Conservation (phyloP, 2,888 invertebrate species). For the Romanomermis culicivorax region DNA sequence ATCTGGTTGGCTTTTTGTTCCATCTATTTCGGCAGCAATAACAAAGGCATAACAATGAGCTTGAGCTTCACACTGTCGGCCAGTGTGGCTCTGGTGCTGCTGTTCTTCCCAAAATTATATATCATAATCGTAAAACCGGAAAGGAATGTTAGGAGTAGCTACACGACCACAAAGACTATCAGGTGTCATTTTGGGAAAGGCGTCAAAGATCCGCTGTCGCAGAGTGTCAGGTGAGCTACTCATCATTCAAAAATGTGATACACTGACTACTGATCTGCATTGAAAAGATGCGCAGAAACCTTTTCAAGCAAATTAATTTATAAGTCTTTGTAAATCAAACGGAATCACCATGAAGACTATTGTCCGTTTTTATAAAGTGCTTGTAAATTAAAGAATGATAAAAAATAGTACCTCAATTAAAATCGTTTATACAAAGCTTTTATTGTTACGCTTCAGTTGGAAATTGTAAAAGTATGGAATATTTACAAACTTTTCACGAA, state of each 20-base stretch:
- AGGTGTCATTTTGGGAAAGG: conserved; percentile 42
- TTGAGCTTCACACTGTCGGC: conserved; percentile 52
- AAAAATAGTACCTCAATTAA: too few relatives aligned
- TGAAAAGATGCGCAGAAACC: too few relatives aligned
- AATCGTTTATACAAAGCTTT: too few relatives aligned
- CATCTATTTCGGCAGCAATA: conserved; percentile 65
- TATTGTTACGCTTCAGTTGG: too few relatives aligned
- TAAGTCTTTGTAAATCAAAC: neutral
- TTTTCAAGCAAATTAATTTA: too few relatives aligned
- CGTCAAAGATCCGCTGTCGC: neutral
- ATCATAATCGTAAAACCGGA: conserved; percentile 52
- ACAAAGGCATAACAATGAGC: conserved; percentile 36
- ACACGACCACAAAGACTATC: conserved; percentile 50
- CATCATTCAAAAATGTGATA: too few relatives aligned
- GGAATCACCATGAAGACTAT: too few relatives aligned
- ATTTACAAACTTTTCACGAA: too few relatives aligned
- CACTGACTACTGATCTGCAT: too few relatives aligned
- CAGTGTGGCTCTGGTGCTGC: conserved; percentile 46
- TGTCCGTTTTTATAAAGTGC: too few relatives aligned
- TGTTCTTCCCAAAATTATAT: conserved; percentile 54
- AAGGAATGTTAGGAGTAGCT: conserved; percentile 50
- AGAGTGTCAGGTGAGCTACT: neutral
- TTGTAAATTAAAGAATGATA: too few relatives aligned
- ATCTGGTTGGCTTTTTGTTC: conserved; percentile 96
- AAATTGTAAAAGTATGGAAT: too few relatives aligned